Percentiles rank a stretch among this genome's conserved stretches.
Conservation (phyloP, 2,113 vertebrate genomes). For the Rhegmatorhina hoffmannsi region DNA sequence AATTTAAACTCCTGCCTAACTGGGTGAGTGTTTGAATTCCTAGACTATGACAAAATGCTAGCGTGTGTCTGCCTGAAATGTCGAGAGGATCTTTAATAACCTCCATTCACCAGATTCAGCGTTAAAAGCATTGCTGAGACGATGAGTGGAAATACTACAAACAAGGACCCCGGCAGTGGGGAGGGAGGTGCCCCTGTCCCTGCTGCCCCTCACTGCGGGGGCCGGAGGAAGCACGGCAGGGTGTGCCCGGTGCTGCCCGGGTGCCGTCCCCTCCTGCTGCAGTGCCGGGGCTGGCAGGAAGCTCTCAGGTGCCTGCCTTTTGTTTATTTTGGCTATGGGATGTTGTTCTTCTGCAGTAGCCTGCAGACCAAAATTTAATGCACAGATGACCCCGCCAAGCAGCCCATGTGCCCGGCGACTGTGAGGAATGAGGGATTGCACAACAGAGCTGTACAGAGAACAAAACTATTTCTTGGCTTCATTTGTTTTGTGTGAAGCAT, state of each 20-base stretch:
- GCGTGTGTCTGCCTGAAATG: conserved; percentile 77
- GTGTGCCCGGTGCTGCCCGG: neutral
- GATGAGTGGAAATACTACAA: conserved; percentile 52
- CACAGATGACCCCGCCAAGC: conserved; percentile 21
- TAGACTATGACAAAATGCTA: conserved; percentile 80
- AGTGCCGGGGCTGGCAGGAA: neutral
- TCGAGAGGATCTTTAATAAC: conserved; percentile 77
- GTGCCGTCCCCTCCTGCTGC: conserved; percentile 1
- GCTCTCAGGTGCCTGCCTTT: conserved; percentile 50
- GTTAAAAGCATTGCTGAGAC: conserved; percentile 61
- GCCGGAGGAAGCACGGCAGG: neutral
- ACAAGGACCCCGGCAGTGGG: neutral
- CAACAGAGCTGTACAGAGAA: neutral
- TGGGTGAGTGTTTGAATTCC: conserved; percentile 76
- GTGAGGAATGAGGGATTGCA: neutral
- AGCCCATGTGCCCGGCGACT: neutral
- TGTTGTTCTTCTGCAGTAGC: conserved; percentile 39
- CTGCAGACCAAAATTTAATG: conserved; percentile 11
- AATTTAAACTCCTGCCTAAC: conserved; percentile 74
- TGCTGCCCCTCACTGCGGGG: neutral
- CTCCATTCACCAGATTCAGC: conserved; percentile 10
- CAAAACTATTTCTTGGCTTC: neutral
- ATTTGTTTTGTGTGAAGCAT: neutral
- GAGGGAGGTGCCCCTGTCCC: neutral
- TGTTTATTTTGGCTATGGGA: conserved; percentile 46